phyloP scores from a whole-genome alignment of 2,113 vertebrate species.

The Oenanthe oenanthe region DNA sequence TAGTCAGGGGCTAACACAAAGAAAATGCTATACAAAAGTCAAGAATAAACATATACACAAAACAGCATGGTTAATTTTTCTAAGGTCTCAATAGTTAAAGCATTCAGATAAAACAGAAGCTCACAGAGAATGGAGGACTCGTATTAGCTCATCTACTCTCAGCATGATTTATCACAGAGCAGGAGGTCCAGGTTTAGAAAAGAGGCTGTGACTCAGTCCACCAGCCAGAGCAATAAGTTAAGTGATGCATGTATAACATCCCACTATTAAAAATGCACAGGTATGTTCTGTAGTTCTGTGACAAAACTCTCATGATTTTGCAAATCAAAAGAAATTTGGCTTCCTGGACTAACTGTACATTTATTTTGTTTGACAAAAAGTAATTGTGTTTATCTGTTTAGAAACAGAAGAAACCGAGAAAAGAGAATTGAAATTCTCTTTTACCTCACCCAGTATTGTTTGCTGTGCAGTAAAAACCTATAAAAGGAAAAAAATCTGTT shows the following conservation, averaged over 20 bases:
- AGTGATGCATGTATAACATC: background rate
- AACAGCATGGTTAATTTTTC: background rate
- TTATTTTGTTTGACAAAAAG: background rate
- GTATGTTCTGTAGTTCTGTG: background rate
- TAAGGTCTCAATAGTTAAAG: background rate
- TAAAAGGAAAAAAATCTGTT: background rate
- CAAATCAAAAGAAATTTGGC: background rate
- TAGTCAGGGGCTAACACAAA: background rate
- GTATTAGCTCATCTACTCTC: background rate
- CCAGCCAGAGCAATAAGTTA: background rate
- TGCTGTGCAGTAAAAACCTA: background rate
- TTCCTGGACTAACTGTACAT: background rate
- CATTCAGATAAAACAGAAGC: background rate
- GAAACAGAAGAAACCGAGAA: background rate
- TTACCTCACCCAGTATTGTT: background rate
- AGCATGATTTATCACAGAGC: background rate
- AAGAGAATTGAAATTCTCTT: background rate
- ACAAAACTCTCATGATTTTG: background rate
- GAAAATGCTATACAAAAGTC: background rate
- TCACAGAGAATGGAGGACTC: background rate
- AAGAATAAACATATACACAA: background rate
- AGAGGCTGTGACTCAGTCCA: background rate
- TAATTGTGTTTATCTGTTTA: background rate
- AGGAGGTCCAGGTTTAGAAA: background rate
- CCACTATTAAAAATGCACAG: background rate